These are phyloP conservation scores for Pseudolaguvia tuberculata DNA, from an alignment of 2,113 vertebrate species.

Conservation along the genomic window DNA sequence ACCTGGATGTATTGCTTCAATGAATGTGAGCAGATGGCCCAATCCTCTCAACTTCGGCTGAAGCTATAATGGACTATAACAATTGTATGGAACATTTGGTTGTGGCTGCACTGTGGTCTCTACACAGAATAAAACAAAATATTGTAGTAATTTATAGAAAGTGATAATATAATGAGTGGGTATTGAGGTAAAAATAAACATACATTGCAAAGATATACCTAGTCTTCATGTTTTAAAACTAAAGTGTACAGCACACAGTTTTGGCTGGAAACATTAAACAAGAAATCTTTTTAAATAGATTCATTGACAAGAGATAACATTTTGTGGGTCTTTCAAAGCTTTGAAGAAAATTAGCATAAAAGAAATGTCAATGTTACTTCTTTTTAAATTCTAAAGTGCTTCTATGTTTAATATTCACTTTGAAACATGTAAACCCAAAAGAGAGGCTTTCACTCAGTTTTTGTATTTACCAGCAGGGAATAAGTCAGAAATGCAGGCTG, in stretches of 20 bases:
- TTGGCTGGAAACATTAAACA: no score
- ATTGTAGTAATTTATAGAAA: not conserved
- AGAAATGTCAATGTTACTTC: conserved; percentile 23
- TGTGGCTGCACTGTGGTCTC: conserved; percentile 32
- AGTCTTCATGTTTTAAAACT: not conserved
- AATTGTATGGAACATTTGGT: conserved; percentile 46
- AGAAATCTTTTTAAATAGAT: no score
- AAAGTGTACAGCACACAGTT: not conserved
- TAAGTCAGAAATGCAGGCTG: conserved; percentile 20
- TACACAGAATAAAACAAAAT: conserved; percentile 19
- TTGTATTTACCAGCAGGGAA: conserved; percentile 38
- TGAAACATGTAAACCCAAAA: conserved; percentile 20
- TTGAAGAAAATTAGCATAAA: conserved; percentile 5
- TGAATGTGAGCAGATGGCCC: conserved; percentile 26
- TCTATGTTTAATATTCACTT: conserved; percentile 28
- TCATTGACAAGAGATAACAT: conserved; percentile 24
- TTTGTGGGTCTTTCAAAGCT: not conserved
- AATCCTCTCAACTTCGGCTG: not conserved
- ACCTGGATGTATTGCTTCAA: conserved; percentile 11
- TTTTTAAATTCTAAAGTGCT: conserved; percentile 28
- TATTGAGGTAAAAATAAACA: not conserved
- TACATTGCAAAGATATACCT: not conserved
- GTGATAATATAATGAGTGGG: not conserved
- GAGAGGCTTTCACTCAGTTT: conserved; percentile 21
- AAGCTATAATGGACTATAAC: conserved; percentile 29